Evolutionary conservation across 2,888 invertebrate species (phyloP), one percentile per base, ranked within the genome.

Genomic region (Ctenicera cuprea): DNA sequence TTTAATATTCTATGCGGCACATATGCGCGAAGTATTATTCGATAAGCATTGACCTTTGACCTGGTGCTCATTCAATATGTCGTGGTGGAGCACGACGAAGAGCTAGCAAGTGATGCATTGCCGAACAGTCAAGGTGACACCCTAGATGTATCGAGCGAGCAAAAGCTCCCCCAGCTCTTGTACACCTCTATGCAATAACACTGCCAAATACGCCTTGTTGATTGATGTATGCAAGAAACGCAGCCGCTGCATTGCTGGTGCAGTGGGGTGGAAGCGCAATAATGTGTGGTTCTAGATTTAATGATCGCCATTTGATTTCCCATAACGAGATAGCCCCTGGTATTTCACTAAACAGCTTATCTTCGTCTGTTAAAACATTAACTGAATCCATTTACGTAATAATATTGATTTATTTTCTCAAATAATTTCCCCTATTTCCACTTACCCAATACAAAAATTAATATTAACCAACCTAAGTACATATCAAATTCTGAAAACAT

Each of bases 121-220:
- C 81, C 78, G 73, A 75, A 76, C 82, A 81, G 82, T 82, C 81
- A 82, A 83, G 82, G 82, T 83, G 83, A 82, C 84, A 83, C 80
- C 79, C 48, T 30, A 81, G 78, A 82, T 82, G 79, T 83, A 83
- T 84, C 79, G 83, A 83, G 77, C 81, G 71, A 50, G 59, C 45
- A 65, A 68, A 74, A 37, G 41, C 67, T 59, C 54, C 59, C 63
- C 20, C 52, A 68, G 59, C 71, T 73, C 66, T 48, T 70, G 65
- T 69, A 62, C 41, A 45, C 67, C 73, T 73, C 71, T 38, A 61
- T 66, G 70, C 76, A 79, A 78, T 77, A 80, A 80, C 74, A 76
- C 71, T 73, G 77, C 74, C 77, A 76, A 76, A 77, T 66, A 73
- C 70, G 73, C 73, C 74, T 67, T 26, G 66, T 76, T 82, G 82